Evolutionary conservation across 2,113 vertebrate genomes (phyloP).

Genomic region (Lepisosteus osseus): DNA sequence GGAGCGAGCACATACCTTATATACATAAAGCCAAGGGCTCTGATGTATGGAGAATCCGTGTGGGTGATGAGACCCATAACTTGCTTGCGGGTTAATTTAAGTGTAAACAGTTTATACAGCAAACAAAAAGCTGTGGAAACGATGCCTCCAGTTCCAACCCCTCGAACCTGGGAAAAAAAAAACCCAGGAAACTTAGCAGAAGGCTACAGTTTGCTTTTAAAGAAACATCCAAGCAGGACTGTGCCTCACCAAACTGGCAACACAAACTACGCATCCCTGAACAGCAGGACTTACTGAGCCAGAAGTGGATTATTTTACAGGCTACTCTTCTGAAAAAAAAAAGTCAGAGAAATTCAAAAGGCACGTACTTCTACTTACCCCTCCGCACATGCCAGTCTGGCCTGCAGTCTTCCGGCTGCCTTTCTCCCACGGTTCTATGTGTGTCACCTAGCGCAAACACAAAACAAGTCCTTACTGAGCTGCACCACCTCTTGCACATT

Average conservation of each 20-base stretch:
- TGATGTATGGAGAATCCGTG: constrained; percentile 95
- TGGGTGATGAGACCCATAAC: constrained; percentile 98
- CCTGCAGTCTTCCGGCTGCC: constrained; percentile 97
- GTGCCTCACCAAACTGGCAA: too few relatives aligned
- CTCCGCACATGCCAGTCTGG: constrained; percentile 99
- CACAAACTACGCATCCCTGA: not conserved
- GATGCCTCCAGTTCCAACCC: constrained; percentile 96
- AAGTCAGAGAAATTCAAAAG: constrained; percentile 63
- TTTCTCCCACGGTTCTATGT: constrained; percentile 96
- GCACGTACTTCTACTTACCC: constrained; percentile 99
- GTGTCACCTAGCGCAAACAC: constrained; percentile 75
- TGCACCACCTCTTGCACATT: too few relatives aligned
- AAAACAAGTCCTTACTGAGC: not conserved
- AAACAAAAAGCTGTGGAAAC: constrained; percentile 97
- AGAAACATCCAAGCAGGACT: too few relatives aligned
- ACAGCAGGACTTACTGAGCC: not conserved
- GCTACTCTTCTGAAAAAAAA: not conserved
- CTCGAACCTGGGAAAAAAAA: constrained; percentile 77
- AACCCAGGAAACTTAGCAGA: not conserved
- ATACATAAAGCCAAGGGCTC: constrained; percentile 99
- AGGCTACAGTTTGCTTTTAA: too few relatives aligned
- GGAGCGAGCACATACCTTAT: constrained; percentile 75
- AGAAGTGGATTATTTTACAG: not conserved
- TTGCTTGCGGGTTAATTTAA: constrained; percentile 97
- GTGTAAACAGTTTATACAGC: constrained; percentile 95